Conservation (phyloP, 2,888 invertebrate species). For the Dasypogon diadema region DNA sequence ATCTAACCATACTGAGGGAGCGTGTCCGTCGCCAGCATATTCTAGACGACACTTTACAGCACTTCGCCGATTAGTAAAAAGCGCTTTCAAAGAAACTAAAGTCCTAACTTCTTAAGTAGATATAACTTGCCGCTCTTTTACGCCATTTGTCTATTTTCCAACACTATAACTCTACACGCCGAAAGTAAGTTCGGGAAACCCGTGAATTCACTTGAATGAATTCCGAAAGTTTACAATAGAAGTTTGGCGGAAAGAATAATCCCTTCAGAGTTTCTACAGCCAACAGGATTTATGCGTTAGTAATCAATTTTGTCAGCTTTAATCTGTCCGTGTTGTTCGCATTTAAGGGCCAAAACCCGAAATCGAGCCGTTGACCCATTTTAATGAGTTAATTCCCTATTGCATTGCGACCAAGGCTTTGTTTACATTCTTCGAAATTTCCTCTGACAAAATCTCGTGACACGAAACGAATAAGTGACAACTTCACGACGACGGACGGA, state of each 20-base stretch:
- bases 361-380: slow-evolving; percentile 34
- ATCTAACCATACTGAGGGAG: too few species aligned
- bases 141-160: background rate
- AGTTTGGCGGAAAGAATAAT: slow-evolving; percentile 41
- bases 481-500: slow-evolving; percentile 34
- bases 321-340: slow-evolving; percentile 24
- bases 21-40: too few species aligned
- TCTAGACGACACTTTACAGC: background rate
- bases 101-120: slow-evolving; percentile 5
- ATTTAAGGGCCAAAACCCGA: background rate
- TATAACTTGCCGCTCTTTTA: background rate
- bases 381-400: slow-evolving; percentile 43
- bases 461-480: slow-evolving; percentile 39
- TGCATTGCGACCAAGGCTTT: slow-evolving; percentile 29
- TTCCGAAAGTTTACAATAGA: slow-evolving; percentile 40
- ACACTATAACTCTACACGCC: slow-evolving; percentile 19
- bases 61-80: background rate
- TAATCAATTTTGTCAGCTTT: slow-evolving; percentile 44
- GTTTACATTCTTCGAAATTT: slow-evolving; percentile 37
- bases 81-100: background rate
- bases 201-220: slow-evolving; percentile 40
- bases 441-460: slow-evolving; percentile 14
- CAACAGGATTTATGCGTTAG: slow-evolving; percentile 44
- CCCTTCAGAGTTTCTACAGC: slow-evolving; percentile 29
- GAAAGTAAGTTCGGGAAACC: slow-evolving; percentile 18